Evolutionary conservation across 2,797 vertebrate genomes (phyloP).

Genomic region (Chromobotia macracanthus): DNA sequence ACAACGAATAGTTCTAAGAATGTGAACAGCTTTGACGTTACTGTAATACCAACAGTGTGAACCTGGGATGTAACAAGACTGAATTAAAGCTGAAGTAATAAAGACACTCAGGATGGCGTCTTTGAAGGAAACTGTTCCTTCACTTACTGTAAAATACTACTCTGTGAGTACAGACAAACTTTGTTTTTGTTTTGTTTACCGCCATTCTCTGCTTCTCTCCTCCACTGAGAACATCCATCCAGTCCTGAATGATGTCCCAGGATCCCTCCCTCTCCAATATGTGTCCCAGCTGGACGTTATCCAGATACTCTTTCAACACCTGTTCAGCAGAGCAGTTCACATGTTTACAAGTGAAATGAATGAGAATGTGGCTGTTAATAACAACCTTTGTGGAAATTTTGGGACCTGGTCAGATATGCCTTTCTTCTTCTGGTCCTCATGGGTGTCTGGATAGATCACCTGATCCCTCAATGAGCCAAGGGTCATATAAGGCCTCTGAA

Average conservation of each 20-base stretch:
- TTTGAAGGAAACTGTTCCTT: not conserved
- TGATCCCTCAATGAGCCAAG: constrained; percentile 94
- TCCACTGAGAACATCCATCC: constrained; percentile 98
- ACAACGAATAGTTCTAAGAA: too few relatives aligned
- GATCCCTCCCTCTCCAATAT: constrained; percentile 92
- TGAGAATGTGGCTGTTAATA: not conserved
- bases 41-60: not conserved
- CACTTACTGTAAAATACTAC: not conserved
- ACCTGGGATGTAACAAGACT: not conserved
- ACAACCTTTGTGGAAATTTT: too few relatives aligned
- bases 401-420: constrained; percentile 90
- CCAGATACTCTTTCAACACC: constrained; percentile 94
- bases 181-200: constrained; percentile 68
- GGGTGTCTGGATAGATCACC: constrained; percentile 95
- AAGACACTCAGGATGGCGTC: too few relatives aligned
- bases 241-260: constrained; percentile 93
- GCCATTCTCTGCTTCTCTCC: constrained; percentile 99
- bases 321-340: constrained; percentile 58
- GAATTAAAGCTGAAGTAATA: too few relatives aligned
- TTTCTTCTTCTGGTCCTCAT: constrained; percentile 88
- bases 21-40: too few relatives aligned
- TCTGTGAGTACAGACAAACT: not conserved
- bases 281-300: constrained; percentile 93
- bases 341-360: not conserved
- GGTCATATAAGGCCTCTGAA: constrained; percentile 97